Conservation (phyloP, 2,797 vertebrate species). For the Thamnophis elegans region DNA sequence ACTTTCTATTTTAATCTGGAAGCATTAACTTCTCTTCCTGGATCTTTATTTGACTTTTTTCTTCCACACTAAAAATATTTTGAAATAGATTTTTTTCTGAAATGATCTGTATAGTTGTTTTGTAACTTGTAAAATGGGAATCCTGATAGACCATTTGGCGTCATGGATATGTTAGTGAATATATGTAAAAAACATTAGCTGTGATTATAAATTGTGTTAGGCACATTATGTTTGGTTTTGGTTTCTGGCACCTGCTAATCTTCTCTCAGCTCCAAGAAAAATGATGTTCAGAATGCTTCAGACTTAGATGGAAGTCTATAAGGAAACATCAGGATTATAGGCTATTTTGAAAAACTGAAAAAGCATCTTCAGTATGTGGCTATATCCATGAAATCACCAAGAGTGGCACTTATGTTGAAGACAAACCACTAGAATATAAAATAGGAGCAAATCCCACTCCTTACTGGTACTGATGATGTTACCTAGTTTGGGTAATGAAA, state of each 20-base stretch:
- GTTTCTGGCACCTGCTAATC: not conserved
- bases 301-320: not conserved
- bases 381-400: not conserved
- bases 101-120: not conserved
- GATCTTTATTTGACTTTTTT: not conserved
- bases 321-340: not conserved
- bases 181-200: not conserved
- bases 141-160: not conserved
- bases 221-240: not conserved
- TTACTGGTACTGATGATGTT: not conserved
- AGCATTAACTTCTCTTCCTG: not conserved
- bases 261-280: not conserved
- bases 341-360: not conserved
- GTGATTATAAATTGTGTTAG: not conserved
- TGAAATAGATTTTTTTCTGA: not conserved
- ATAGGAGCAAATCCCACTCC: not conserved
- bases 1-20: not conserved
- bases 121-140: not conserved
- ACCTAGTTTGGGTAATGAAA: not conserved
- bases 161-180: not conserved
- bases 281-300: not conserved
- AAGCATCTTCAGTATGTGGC: not conserved
- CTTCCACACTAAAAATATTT: not conserved
- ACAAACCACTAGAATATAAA: not conserved
- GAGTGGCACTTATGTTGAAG: not conserved